Base-by-base conservation (phyloP, 2,113 vertebrate species). In the Gallinago undulata region DNA sequence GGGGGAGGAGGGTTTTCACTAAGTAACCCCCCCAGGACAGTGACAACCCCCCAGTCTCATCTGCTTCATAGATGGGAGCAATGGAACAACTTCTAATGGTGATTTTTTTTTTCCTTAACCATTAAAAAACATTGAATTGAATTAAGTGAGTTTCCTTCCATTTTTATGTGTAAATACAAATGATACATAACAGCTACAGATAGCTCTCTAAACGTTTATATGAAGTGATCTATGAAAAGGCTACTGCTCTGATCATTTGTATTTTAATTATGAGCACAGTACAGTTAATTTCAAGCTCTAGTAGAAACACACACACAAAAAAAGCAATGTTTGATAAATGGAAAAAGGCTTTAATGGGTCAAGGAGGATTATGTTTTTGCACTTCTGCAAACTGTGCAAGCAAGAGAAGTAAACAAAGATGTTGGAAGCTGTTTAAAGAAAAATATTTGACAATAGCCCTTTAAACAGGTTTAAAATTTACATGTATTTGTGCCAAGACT, bases 391-490 rank as follows among this genome's bases (percentile, higher is more conserved):
- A 57, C 17, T 10, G 10, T 28, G 30, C 30, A 57, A 82, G 60
- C 68, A 89, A 70, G n/a, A 63, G 73, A 69, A 91, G 47, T 45
- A 82, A 92, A 59, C 39, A 59, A 84, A 73, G 72, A 60, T 37
- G 39, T 56, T 47, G 23, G 50, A 60, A 72, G 19, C 1, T 60
- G 51, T 56, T 94, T 78, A 64, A 89, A 90, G 74, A 57, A 89
- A 86, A 55, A 51, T 41, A 53, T 75, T 89, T 86, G 15, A 69
- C 18, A 86, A 64, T 67, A 63, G 83, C n/a, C 16, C 64, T 94
- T 96, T 87, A 96, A 96, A 94, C 10, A 88, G 24, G 60, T 80
- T 92, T 89, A 88, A 96, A 97, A 82, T 64, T 30, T 89, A 75
- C 83, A 53, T 81, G 27, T 77, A 90, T 90, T 94, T 95, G 84